A percentile compares a stretch with the other conserved stretches of the same genome.
Evolutionary conservation across 2,888 invertebrate species (phyloP).

Genomic region (Hirtodrosophila confusa): DNA sequence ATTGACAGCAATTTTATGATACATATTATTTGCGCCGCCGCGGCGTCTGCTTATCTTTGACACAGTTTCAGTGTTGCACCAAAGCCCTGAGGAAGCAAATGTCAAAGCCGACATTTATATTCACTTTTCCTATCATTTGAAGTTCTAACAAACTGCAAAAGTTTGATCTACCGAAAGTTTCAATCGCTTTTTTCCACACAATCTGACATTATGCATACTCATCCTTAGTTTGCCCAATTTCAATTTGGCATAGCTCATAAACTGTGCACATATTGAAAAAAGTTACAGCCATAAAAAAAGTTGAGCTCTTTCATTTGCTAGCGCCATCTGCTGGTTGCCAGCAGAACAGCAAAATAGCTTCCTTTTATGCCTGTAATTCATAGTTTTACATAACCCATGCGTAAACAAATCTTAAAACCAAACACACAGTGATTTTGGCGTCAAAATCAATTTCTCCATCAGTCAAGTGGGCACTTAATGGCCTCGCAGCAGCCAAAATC

Average conservation of each 20-base stretch:
- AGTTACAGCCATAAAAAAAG: constrained; percentile 11
- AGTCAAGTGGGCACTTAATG: constrained; percentile 67
- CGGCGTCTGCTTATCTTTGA: constrained; percentile 64
- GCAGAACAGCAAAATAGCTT: not conserved
- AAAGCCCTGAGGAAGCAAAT: constrained; percentile 18
- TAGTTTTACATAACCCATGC: constrained; percentile 25
- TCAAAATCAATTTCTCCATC: constrained; percentile 48
- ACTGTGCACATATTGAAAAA: not conserved
- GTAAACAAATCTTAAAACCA: constrained; percentile 37
- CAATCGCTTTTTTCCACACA: constrained; percentile 1
- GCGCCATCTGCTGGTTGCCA: constrained; percentile 40
- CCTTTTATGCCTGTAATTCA: constrained; percentile 22
- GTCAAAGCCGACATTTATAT: constrained; percentile 16
- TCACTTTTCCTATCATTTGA: constrained; percentile 8
- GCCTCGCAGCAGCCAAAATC: constrained; percentile 22
- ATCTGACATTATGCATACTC: not conserved
- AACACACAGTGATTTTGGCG: constrained; percentile 20
- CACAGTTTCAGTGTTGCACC: constrained; percentile 49
- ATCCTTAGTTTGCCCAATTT: constrained; percentile 1
- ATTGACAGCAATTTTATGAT: constrained; percentile 59
- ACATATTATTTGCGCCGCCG: constrained; percentile 31
- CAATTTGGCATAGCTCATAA: constrained; percentile 22
- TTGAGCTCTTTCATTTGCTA: constrained; percentile 3
- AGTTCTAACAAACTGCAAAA: constrained; percentile 12
- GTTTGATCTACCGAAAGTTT: constrained; percentile 20